Evolutionary conservation across 2,113 vertebrate species (phyloP).

Genomic region (Sylvietta virens): DNA sequence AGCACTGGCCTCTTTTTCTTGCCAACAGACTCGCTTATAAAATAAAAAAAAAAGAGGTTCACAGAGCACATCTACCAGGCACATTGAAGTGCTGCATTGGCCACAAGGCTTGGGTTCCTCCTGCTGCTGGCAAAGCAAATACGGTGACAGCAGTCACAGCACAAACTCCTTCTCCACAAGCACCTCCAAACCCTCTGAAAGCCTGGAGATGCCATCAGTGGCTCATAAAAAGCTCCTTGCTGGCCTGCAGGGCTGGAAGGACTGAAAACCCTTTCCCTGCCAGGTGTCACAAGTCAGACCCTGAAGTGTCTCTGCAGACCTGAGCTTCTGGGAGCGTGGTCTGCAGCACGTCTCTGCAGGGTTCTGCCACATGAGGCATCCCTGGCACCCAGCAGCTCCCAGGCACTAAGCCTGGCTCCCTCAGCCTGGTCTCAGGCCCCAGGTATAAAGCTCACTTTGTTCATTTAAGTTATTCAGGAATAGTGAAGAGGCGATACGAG

Average conservation of each 20-base stretch:
- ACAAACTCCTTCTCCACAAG: not conserved
- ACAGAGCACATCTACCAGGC: not conserved
- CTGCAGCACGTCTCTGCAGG: fast-evolving
- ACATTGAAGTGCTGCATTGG: not conserved
- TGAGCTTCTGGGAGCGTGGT: not conserved
- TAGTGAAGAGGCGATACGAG: not conserved
- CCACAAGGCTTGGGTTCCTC: not conserved
- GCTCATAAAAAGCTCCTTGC: not conserved
- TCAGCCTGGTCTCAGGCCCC: not conserved
- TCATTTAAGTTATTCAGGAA: slow-evolving; percentile 4
- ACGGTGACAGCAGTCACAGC: not conserved
- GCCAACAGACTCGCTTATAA: not conserved
- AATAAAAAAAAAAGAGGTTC: not conserved
- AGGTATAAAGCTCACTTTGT: slow-evolving; percentile 36
- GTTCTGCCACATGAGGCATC: not conserved
- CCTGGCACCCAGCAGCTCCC: not conserved
- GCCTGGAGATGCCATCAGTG: not conserved
- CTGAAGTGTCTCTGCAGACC: not conserved
- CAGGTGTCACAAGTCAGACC: not conserved
- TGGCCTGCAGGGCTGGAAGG: not conserved
- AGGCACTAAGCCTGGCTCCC: not conserved
- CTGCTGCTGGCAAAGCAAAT: not conserved
- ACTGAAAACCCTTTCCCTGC: not conserved
- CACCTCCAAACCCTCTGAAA: not conserved
- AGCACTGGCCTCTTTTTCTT: not conserved